These are phyloP conservation scores for Cynopterus sphinx DNA, from an alignment of 2,797 vertebrate genomes.

Conservation along the genomic window DNA sequence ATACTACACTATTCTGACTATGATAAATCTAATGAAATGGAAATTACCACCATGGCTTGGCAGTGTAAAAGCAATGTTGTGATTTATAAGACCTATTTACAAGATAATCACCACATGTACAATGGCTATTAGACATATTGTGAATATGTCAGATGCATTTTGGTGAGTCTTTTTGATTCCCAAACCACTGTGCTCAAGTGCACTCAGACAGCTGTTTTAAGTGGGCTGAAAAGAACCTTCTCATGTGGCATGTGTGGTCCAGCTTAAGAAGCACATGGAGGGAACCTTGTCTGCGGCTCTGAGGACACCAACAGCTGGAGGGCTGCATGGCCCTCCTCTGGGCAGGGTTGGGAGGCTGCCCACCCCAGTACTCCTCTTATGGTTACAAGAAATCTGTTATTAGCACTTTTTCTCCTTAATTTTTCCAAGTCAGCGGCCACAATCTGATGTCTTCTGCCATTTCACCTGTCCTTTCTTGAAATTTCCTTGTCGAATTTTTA, in stretches of 20 bases:
- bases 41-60: conserved; percentile 51
- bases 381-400: rapidly evolving
- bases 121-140: conserved; percentile 54
- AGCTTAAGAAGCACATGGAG: neutral
- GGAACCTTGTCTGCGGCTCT: neutral
- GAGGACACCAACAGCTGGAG: neutral
- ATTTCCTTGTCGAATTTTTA: neutral
- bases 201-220: neutral
- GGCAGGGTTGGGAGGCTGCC: rapidly evolving
- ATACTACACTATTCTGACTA: neutral
- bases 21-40: conserved; percentile 66
- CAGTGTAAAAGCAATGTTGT: conserved; percentile 34
- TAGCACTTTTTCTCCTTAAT: neutral
- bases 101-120: conserved; percentile 59
- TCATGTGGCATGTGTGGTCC: neutral
- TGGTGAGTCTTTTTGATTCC: conserved; percentile 50
- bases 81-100: conserved; percentile 64
- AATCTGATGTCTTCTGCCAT: neutral
- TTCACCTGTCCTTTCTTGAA: neutral
- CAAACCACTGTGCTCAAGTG: neutral
- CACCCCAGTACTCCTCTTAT: no score
- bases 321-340: neutral
- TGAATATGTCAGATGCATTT: conserved; percentile 59
- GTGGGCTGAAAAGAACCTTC: neutral
- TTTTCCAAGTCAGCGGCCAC: neutral